Percentiles rank a stretch among this genome's conserved stretches.
These are phyloP conservation scores for Macropodus opercularis DNA, from an alignment of 2,797 vertebrate genomes.

Conservation along the genomic window DNA sequence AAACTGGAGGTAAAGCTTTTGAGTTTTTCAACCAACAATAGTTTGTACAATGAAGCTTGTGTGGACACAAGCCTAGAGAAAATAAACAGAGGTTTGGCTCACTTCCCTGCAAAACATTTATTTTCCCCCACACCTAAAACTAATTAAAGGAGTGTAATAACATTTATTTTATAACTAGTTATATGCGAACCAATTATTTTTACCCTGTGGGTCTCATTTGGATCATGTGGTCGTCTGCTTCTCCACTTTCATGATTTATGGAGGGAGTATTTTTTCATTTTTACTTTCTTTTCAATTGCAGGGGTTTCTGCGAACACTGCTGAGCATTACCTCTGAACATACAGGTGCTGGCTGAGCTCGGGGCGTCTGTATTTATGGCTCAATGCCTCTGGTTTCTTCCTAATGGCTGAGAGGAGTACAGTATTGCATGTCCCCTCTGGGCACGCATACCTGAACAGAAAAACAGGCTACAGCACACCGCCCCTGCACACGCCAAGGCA, in stretches of 20 bases:
- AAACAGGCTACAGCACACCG: slow-evolving; percentile 79
- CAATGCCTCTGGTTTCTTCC: slow-evolving; percentile 34
- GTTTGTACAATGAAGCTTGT: background rate
- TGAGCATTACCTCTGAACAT: background rate
- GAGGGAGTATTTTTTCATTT: background rate
- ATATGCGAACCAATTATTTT: too few species aligned
- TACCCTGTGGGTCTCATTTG: too few species aligned
- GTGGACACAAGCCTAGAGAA: background rate
- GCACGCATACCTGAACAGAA: slow-evolving; percentile 83
- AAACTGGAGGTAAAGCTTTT: background rate
- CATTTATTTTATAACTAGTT: too few species aligned
- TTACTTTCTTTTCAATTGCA: slow-evolving; percentile 22
- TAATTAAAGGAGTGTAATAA: background rate
- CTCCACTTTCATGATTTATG: background rate
- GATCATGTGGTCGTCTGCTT: too few species aligned
- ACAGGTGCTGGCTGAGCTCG: slow-evolving; percentile 3
- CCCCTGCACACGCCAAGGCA: slow-evolving; percentile 75
- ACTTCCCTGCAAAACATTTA: background rate
- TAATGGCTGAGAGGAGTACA: slow-evolving; percentile 66
- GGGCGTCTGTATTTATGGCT: slow-evolving; percentile 49
- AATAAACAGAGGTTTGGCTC: background rate
- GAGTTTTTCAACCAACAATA: background rate
- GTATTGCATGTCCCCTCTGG: slow-evolving; percentile 78
- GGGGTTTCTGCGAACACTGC: background rate
- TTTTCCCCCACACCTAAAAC: background rate